These are phyloP conservation scores for Styela plicata DNA, from an alignment of 23 tunicate species.

Conservation along the genomic window DNA sequence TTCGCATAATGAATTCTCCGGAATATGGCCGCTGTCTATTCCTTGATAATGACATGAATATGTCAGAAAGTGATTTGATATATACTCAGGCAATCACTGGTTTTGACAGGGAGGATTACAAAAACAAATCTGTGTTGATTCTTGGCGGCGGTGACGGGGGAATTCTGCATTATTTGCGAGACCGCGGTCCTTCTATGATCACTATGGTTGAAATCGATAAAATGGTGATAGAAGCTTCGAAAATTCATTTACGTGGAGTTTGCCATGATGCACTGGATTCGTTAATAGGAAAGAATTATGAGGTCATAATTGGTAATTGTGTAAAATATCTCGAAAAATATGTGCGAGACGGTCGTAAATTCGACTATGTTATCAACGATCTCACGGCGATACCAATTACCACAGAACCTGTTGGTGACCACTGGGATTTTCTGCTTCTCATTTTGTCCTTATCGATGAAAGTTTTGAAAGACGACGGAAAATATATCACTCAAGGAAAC, in stretches of 20 bases:
- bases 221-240: constrained; percentile 76
- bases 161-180: constrained; percentile 60
- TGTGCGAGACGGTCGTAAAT: constrained; percentile 43
- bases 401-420: constrained; percentile 48
- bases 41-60: constrained; percentile 76
- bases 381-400: constrained; percentile 90
- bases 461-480: constrained; percentile 63
- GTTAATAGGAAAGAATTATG: constrained; percentile 51
- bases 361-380: constrained; percentile 85
- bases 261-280: constrained; percentile 81
- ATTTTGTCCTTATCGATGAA: constrained; percentile 57
- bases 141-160: constrained; percentile 99
- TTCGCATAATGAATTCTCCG: constrained; percentile 56
- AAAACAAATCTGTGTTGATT: constrained; percentile 66
- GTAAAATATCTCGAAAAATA: constrained; percentile 47
- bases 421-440: constrained; percentile 64
- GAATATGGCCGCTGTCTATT: constrained; percentile 71
- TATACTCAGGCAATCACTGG: constrained; percentile 93
- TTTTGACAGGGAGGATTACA: constrained; percentile 52
- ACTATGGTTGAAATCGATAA: constrained; percentile 93
- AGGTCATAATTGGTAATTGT: constrained; percentile 77
- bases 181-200: constrained; percentile 54
- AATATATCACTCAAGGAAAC: constrained; percentile 53
- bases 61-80: constrained; percentile 82
- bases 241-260: constrained; percentile 64